phyloP scores from a whole-genome alignment of 2,113 vertebrate genomes.

The Leptodactylus fuscus region DNA sequence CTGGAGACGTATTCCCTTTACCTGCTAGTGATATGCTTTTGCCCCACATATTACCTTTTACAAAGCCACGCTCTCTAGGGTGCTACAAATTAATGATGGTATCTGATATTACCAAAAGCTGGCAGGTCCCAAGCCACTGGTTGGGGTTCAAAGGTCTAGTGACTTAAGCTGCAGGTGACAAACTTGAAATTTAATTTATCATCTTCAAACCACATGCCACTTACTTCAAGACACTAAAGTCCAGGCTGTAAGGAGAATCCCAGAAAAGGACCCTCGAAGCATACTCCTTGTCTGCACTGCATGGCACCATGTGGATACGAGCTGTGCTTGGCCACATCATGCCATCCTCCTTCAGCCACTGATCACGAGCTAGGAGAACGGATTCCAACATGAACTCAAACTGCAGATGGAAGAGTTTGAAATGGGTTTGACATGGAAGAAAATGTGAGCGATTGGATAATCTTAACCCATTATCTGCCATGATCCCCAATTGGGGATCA shows the following conservation, averaged over 20 bases:
- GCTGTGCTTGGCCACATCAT: slow-evolving; percentile 81
- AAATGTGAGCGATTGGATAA: neutral
- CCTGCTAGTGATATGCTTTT: too few species aligned
- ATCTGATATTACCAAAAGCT: too few species aligned
- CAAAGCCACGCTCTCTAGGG: too few species aligned
- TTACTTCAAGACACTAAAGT: slow-evolving; percentile 77
- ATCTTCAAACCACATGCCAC: neutral
- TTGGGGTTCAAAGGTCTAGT: too few species aligned
- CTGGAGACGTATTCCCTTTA: too few species aligned
- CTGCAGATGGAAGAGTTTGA: slow-evolving; percentile 62
- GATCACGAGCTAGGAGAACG: slow-evolving; percentile 76
- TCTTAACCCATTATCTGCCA: neutral
- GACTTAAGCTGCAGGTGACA: too few species aligned
- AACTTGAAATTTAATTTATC: too few species aligned
- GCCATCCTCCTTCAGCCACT: slow-evolving; percentile 79
- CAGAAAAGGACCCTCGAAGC: slow-evolving; percentile 80
- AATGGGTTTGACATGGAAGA: neutral
- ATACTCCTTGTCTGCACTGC: slow-evolving; percentile 77
- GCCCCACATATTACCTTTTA: too few species aligned
- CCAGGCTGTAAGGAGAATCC: slow-evolving; percentile 78
- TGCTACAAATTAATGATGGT: too few species aligned
- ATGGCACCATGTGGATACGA: slow-evolving; percentile 76
- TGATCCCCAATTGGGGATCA: too few species aligned
- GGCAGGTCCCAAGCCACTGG: too few species aligned
- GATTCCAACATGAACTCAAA: slow-evolving; percentile 88